Evolutionary conservation across 2,888 invertebrate species (phyloP), one percentile per base, ranked within the genome.

Genomic region (Dysmachus trigonus): DNA sequence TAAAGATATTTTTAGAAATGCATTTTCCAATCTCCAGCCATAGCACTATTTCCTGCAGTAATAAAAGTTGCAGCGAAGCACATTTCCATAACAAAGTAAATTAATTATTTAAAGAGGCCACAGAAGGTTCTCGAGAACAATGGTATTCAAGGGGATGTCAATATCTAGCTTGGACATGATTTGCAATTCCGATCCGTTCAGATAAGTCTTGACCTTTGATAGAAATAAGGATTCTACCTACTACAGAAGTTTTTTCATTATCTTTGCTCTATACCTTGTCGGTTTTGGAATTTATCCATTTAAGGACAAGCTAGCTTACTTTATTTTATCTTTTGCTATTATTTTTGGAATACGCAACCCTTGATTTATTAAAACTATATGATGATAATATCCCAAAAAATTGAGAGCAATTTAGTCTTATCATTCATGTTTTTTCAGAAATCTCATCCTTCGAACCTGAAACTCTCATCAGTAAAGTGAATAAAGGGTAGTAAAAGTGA

Each of bases 101-200:
- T 47, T 51, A 79, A 31, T 27, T 81, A 81, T 81, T 51, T 81
- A 53, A 81, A 81, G 51, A 81, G 81, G 81, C 53, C 81, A 62
- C 62, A 30, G 47, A 47, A 77, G 53, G 62, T 51, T 30, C 79
- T 47, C 22, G n/a, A n/a, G 18, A 41, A 41, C 22, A 76, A 76
- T 35, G 22, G 76, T 38, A 41, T 76, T 76, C 76, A 73, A 73
- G 73, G 73, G n/a, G 73, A 62, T 62, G 62, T 62, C 62, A 62
- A 62, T 62, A 62, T 27, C 62, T 10, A 22, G 62, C 62, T 62
- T 62, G 62, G 62, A 62, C 62, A 62, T 18, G 62, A 62, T 62
- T 62, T 62, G 62, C 62, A 62, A 62, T 62, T 62, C 62, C 22
- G 62, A 62, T 62, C 62, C 27, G 8, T 62, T 18, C 62, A 62